These are phyloP conservation scores for Elephas maximus DNA, from an alignment of 2,113 vertebrate species.

Conservation along the genomic window DNA sequence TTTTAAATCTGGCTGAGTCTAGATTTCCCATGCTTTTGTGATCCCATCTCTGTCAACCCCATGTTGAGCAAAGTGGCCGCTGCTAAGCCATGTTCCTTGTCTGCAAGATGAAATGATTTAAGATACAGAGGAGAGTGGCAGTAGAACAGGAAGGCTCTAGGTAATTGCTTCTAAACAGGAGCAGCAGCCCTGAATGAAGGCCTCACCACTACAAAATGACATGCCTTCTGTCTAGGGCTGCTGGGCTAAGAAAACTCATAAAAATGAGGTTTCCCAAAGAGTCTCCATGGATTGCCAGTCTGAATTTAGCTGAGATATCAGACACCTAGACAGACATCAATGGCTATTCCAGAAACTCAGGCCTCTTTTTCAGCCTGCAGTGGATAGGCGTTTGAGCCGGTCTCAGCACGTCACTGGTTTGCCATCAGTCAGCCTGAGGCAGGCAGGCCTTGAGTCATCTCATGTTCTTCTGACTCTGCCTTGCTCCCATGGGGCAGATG, in stretches of 20 bases:
- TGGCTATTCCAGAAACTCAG: not conserved
- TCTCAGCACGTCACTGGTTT: slow-evolving; percentile 25
- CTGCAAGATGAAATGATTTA: slow-evolving; percentile 35
- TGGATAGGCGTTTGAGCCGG: not conserved
- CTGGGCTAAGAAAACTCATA: not conserved
- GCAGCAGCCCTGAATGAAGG: not conserved
- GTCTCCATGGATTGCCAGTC: not conserved
- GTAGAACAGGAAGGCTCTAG: not conserved
- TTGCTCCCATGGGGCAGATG: not conserved
- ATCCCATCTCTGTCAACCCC: not conserved
- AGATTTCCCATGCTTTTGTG: not conserved
- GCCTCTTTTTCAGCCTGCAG: not conserved
- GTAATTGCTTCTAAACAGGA: not conserved
- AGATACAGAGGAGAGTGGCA: not conserved
- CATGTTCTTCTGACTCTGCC: not conserved
- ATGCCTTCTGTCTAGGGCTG: not conserved
- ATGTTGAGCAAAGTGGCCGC: not conserved
- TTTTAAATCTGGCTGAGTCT: not conserved
- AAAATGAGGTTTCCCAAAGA: not conserved
- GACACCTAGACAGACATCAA: not conserved
- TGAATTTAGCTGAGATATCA: slow-evolving; percentile 22
- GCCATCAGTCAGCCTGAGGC: slow-evolving; percentile 18
- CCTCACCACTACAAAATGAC: not conserved
- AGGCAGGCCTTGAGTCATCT: not conserved
- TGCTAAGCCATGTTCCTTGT: not conserved